A percentile compares a stretch with the other conserved stretches of the same genome.
Evolutionary conservation across 1,140 invertebrate species (phyloP).

Genomic region (Octopus sinensis): DNA sequence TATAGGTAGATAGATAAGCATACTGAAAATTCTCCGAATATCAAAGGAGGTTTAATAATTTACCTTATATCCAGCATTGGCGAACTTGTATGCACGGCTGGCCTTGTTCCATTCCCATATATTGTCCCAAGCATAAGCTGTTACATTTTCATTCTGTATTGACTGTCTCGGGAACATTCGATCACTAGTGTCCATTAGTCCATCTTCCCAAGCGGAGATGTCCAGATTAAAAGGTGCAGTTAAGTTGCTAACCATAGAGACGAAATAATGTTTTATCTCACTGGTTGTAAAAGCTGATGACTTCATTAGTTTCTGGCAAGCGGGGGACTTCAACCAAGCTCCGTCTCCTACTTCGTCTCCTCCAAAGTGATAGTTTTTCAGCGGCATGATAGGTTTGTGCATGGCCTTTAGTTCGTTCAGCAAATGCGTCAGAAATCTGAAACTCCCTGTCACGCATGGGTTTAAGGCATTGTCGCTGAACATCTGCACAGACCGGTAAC

Average conservation of each 20-base stretch:
- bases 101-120: slow-evolving; percentile 45
- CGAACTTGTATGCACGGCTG: slow-evolving; percentile 41
- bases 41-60: not conserved
- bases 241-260: slow-evolving; percentile 30
- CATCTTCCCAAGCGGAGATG: slow-evolving; percentile 51
- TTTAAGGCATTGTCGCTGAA: slow-evolving; percentile 52
- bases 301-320: slow-evolving; percentile 28
- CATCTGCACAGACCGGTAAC: slow-evolving; percentile 46
- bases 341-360: slow-evolving; percentile 50
- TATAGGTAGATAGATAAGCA: too few relatives aligned
- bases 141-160: slow-evolving; percentile 26
- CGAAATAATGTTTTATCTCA: slow-evolving; percentile 34
- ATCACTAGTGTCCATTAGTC: slow-evolving; percentile 30
- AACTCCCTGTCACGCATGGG: slow-evolving; percentile 48
- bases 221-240: slow-evolving; percentile 27
- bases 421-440: slow-evolving; percentile 37
- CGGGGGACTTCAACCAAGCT: slow-evolving; percentile 40
- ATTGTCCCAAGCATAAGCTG: slow-evolving; percentile 47
- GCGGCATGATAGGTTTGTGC: slow-evolving; percentile 36
- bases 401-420: slow-evolving; percentile 32
- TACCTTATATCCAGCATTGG: slow-evolving; percentile 52
- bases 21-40: too few relatives aligned
- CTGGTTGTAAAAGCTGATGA: not conserved
- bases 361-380: slow-evolving; percentile 47
- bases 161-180: slow-evolving; percentile 30